Conservation (phyloP, 2,888 invertebrate species). For the Pardosa pseudoannulata region DNA sequence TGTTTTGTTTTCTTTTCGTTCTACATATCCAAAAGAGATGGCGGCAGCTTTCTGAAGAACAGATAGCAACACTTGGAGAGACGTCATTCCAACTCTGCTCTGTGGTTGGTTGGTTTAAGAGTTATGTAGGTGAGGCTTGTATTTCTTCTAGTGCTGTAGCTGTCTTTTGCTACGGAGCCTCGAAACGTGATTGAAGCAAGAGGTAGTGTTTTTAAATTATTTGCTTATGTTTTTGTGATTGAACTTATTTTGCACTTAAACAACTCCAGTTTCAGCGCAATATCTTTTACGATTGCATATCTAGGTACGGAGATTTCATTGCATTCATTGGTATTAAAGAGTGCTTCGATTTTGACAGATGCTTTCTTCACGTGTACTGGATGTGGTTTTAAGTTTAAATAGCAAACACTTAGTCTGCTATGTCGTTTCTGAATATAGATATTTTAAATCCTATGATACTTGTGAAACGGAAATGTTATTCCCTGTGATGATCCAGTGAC, state of each 20-base stretch:
- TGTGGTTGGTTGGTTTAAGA: slow-evolving; percentile 53
- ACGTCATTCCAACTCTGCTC: slow-evolving; percentile 20
- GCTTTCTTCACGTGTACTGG: slow-evolving; percentile 34
- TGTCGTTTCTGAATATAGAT: background rate
- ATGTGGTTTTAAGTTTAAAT: slow-evolving; percentile 14
- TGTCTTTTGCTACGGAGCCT: slow-evolving; percentile 45
- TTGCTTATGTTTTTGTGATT: slow-evolving; percentile 33
- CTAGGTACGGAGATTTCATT: slow-evolving; percentile 16
- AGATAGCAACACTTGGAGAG: slow-evolving; percentile 12
- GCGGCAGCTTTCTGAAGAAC: slow-evolving; percentile 37
- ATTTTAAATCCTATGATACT: background rate
- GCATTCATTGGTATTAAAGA: slow-evolving; percentile 16
- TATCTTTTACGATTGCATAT: background rate
- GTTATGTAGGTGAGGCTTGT: slow-evolving; percentile 71
- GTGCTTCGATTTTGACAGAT: slow-evolving; percentile 51
- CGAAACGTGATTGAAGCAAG: slow-evolving; percentile 56
- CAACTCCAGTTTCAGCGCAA: background rate
- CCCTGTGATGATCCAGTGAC: background rate
- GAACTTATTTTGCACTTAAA: background rate
- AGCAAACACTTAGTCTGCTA: background rate
- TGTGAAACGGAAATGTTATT: background rate
- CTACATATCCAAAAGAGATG: slow-evolving; percentile 43
- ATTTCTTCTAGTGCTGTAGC: slow-evolving; percentile 51
- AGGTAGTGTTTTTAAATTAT: slow-evolving; percentile 65
- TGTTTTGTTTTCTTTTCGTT: too few relatives aligned